A percentile compares a stretch with the other conserved stretches of the same genome.
These are phyloP conservation scores for Echinometra lucunter DNA, from an alignment of 53 echinoderm and acorn worm species.

Conservation along the genomic window DNA sequence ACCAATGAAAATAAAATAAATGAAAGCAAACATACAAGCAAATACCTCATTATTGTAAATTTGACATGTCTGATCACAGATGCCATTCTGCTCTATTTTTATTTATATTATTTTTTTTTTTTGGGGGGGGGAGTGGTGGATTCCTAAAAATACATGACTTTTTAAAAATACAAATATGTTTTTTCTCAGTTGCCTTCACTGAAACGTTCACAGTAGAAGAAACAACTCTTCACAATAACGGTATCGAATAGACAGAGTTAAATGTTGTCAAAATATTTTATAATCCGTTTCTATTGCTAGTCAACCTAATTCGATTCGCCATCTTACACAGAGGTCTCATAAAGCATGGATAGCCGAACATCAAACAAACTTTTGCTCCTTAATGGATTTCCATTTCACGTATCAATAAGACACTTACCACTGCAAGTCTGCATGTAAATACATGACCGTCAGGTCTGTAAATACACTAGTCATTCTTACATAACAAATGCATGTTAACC, in stretches of 20 bases:
- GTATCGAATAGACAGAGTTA: background rate
- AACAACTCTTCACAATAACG: background rate
- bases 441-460: background rate
- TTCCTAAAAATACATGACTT: too few relatives aligned
- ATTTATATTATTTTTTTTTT: too few relatives aligned
- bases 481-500: background rate
- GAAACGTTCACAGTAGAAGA: too few relatives aligned
- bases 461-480: background rate
- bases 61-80: too few relatives aligned
- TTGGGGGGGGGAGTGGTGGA: too few relatives aligned
- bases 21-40: too few relatives aligned
- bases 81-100: too few relatives aligned
- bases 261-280: background rate
- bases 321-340: background rate
- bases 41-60: too few relatives aligned
- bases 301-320: too few relatives aligned
- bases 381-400: constrained; percentile 21
- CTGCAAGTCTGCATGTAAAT: background rate
- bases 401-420: constrained; percentile 6
- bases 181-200: too few relatives aligned
- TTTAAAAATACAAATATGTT: too few relatives aligned
- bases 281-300: background rate
- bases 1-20: too few relatives aligned
- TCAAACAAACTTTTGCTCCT: background rate
- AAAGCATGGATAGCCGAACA: background rate